These are phyloP conservation scores for Lasioglossum calceatum DNA, from an alignment of 2,888 invertebrate species.

Conservation along the genomic window DNA sequence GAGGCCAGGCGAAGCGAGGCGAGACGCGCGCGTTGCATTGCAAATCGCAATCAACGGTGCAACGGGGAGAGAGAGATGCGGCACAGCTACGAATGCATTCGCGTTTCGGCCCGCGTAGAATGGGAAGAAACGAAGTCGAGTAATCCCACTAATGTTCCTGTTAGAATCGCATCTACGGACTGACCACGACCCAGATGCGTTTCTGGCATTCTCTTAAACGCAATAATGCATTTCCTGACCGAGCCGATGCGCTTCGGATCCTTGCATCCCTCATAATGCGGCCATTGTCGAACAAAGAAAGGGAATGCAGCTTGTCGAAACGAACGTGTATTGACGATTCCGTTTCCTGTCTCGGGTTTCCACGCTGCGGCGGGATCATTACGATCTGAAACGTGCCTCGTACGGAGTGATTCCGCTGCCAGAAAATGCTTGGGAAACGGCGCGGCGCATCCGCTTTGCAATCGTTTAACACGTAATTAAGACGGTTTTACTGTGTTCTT, in stretches of 20 bases:
- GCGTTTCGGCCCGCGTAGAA: constrained; percentile 44
- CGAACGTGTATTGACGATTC: constrained; percentile 55
- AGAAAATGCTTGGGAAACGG: not conserved
- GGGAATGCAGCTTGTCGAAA: constrained; percentile 46
- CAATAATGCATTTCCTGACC: constrained; percentile 64
- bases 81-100: constrained; percentile 28
- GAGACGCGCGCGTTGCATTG: constrained; percentile 51
- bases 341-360: constrained; percentile 1
- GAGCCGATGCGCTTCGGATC: constrained; percentile 42
- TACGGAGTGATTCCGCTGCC: not conserved
- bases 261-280: constrained; percentile 58
- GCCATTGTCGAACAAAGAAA: constrained; percentile 51
- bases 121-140: constrained; percentile 67
- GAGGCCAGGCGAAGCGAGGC: not conserved
- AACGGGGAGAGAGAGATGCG: not conserved
- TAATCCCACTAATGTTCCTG: constrained; percentile 69
- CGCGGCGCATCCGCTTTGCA: not conserved
- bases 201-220: constrained; percentile 67
- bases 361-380: constrained; percentile 23
- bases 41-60: constrained; percentile 64
- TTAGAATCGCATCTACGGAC: constrained; percentile 57
- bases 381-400: constrained; percentile 8
- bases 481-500: not conserved
- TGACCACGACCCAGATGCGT: constrained; percentile 61
- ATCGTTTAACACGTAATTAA: not conserved